Evolutionary conservation across 2,888 invertebrate genomes (phyloP).

Genomic region (Ypsolopha sequella): DNA sequence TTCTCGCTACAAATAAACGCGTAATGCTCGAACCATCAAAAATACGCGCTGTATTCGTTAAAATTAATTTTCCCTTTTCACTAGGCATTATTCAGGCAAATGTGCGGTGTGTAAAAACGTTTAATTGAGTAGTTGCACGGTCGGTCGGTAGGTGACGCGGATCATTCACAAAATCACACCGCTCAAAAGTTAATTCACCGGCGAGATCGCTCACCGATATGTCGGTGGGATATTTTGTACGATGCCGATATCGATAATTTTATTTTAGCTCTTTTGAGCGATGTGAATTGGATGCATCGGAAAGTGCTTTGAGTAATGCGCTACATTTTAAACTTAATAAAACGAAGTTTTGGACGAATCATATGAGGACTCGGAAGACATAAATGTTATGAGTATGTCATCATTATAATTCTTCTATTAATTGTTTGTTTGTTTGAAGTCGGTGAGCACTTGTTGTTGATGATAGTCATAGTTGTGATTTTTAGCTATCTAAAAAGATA

Average conservation of each 20-base stretch:
- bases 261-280: not conserved
- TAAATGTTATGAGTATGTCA: too few relatives aligned
- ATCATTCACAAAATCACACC: slow-evolving; percentile 51
- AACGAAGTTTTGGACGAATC: too few relatives aligned
- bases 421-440: too few relatives aligned
- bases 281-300: not conserved
- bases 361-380: too few relatives aligned
- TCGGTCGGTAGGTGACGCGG: slow-evolving; percentile 11
- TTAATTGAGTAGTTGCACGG: slow-evolving; percentile 49
- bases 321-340: too few relatives aligned
- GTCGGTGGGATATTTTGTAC: not conserved
- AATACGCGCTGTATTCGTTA: not conserved
- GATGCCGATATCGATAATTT: slow-evolving; percentile 1
- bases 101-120: slow-evolving; percentile 60
- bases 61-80: slow-evolving; percentile 3
- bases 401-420: too few relatives aligned
- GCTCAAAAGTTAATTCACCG: slow-evolving; percentile 22
- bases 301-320: too few relatives aligned
- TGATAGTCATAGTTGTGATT: too few relatives aligned
- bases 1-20: not conserved
- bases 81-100: slow-evolving; percentile 43
- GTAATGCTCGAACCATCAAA: not conserved
- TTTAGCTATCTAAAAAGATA: too few relatives aligned
- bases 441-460: too few relatives aligned
- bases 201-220: slow-evolving; percentile 1